These are phyloP conservation scores for Paracyclopina nana DNA, from an alignment of 1,140 invertebrate genomes.

Conservation along the genomic window DNA sequence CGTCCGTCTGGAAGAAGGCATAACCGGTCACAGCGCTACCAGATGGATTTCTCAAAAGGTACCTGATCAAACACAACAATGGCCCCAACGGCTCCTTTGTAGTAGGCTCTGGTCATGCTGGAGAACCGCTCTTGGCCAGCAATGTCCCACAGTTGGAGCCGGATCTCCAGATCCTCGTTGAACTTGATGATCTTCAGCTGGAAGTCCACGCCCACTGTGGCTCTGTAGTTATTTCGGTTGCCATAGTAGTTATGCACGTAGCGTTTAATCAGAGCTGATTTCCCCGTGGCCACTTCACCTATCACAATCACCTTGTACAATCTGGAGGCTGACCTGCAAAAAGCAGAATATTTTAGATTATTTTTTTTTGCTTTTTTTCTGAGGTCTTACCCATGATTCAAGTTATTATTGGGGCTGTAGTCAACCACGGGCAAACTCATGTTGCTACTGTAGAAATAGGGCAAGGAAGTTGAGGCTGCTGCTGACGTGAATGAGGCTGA, in stretches of 20 bases:
- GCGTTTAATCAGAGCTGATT: constrained; percentile 5
- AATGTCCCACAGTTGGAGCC: constrained; percentile 13
- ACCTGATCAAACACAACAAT: constrained; percentile 7
- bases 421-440: no score
- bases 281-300: neutral
- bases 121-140: constrained; percentile 9
- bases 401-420: no score
- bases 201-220: constrained; percentile 10
- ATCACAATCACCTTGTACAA: constrained; percentile 9
- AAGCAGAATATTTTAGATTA: no score
- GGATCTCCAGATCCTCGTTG: neutral
- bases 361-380: no score
- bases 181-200: neutral
- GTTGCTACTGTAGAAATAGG: no score
- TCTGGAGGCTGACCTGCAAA: neutral
- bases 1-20: neutral
- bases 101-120: constrained; percentile 6
- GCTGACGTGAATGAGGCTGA: no score
- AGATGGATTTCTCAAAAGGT: neutral
- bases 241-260: neutral
- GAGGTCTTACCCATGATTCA: no score
- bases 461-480: no score
- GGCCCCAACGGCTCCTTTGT: constrained; percentile 9
- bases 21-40: neutral
- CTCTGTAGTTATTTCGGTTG: neutral